A percentile compares a stretch with the other conserved stretches of the same genome.
phyloP scores from a whole-genome alignment of 1,140 invertebrate species.

The Octopus sinensis region DNA sequence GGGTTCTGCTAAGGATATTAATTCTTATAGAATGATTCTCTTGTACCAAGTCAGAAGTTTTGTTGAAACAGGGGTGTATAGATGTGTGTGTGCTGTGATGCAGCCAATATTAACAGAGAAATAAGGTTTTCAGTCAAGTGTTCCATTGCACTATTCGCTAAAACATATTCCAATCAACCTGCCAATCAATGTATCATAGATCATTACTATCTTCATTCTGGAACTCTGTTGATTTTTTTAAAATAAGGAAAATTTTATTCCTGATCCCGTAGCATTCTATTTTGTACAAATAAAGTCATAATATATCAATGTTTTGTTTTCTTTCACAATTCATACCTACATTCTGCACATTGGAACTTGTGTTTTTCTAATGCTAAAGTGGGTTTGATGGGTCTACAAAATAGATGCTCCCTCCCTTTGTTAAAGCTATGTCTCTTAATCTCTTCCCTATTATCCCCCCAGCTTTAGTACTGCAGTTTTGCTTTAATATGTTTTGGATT shows the following conservation, averaged over 20 bases:
- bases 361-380: background rate
- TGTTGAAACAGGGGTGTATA: no score
- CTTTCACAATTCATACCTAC: no score
- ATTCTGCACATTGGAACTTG: background rate
- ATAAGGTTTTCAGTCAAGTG: background rate
- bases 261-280: conserved; percentile 16
- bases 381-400: background rate
- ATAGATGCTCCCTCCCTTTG: no score
- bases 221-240: conserved; percentile 10
- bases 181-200: conserved; percentile 10
- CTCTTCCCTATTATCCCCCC: no score
- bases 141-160: conserved; percentile 9
- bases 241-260: conserved; percentile 15
- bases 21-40: no score
- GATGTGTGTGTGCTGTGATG: no score
- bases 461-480: no score
- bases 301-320: background rate
- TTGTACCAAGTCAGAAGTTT: no score
- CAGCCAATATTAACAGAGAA: no score
- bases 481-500: no score
- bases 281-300: conserved; percentile 18
- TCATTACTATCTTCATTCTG: conserved; percentile 14
- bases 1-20: no score
- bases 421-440: no score
- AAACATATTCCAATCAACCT: background rate